These are phyloP conservation scores for Ichneumoninae sp. DNA, from an alignment of 2,888 invertebrate species.

Conservation along the genomic window DNA sequence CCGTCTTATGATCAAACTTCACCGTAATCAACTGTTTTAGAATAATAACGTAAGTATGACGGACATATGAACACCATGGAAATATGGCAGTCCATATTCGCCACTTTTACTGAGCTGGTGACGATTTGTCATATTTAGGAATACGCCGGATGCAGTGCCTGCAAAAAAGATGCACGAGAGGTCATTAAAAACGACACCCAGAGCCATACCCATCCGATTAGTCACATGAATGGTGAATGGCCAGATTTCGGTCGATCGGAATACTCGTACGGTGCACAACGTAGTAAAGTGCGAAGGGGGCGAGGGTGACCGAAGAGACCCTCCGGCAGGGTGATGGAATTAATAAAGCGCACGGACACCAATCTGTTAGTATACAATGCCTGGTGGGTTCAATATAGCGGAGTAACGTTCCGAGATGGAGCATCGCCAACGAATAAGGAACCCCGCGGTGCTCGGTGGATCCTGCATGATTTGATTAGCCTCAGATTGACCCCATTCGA, in stretches of 20 bases:
- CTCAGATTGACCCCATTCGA: conserved; percentile 84
- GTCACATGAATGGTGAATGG: conserved; percentile 66
- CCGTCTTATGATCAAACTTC: background rate
- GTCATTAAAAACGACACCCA: conserved; percentile 38
- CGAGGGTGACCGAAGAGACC: conserved; percentile 63
- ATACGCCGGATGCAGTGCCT: background rate
- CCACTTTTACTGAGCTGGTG: background rate
- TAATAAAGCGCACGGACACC: conserved; percentile 82
- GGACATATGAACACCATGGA: background rate
- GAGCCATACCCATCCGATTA: conserved; percentile 60
- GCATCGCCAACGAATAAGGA: conserved; percentile 70
- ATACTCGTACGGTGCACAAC: conserved; percentile 62
- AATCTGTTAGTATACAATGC: conserved; percentile 77
- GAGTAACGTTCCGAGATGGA: conserved; percentile 67
- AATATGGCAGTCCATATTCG: background rate
- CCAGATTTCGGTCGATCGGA: conserved; percentile 67
- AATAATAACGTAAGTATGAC: background rate
- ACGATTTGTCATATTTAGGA: conserved; percentile 27
- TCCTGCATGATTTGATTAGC: conserved; percentile 84
- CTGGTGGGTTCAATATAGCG: conserved; percentile 55
- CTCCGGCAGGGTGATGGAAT: conserved; percentile 78
- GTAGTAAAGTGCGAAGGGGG: conserved; percentile 41
- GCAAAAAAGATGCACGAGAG: conserved; percentile 5
- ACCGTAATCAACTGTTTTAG: background rate
- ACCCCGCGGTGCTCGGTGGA: conserved; percentile 72